These are phyloP conservation scores for Sarcophaga variegata DNA, from an alignment of 2,888 invertebrate species.

Conservation along the genomic window DNA sequence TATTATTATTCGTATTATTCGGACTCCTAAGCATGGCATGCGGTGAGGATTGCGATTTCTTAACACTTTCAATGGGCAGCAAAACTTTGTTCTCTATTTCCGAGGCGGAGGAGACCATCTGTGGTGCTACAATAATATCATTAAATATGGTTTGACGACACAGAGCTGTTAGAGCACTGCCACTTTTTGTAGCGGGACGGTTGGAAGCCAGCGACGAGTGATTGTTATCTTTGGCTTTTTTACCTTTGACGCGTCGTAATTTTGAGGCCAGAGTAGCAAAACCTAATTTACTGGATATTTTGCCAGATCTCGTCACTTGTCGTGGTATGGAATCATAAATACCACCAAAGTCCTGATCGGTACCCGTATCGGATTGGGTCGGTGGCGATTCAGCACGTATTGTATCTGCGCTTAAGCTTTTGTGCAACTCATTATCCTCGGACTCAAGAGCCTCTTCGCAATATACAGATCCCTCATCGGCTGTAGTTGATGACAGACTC, in stretches of 20 bases:
- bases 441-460: conserved; percentile 35
- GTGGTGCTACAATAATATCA: conserved; percentile 81
- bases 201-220: conserved; percentile 13
- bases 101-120: conserved; percentile 62
- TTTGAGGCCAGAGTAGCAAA: conserved; percentile 85
- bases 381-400: conserved; percentile 81
- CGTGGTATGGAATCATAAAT: conserved; percentile 84
- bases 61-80: conserved; percentile 71
- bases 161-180: conserved; percentile 86
- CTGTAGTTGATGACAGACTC: conserved; percentile 84
- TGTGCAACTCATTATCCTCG: conserved; percentile 82
- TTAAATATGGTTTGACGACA: conserved; percentile 90
- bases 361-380: conserved; percentile 72
- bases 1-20: not conserved
- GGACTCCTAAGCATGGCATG: conserved; percentile 72
- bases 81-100: not conserved
- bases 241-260: conserved; percentile 84
- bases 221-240: conserved; percentile 72
- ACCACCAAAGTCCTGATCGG: conserved; percentile 79
- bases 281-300: conserved; percentile 81
- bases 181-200: conserved; percentile 73
- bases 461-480: conserved; percentile 57
- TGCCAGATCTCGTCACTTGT: conserved; percentile 78
- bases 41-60: conserved; percentile 79
- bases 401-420: conserved; percentile 91